These are phyloP conservation scores for Saturnia japonica DNA, from an alignment of 2,888 invertebrate species.

Conservation along the genomic window DNA sequence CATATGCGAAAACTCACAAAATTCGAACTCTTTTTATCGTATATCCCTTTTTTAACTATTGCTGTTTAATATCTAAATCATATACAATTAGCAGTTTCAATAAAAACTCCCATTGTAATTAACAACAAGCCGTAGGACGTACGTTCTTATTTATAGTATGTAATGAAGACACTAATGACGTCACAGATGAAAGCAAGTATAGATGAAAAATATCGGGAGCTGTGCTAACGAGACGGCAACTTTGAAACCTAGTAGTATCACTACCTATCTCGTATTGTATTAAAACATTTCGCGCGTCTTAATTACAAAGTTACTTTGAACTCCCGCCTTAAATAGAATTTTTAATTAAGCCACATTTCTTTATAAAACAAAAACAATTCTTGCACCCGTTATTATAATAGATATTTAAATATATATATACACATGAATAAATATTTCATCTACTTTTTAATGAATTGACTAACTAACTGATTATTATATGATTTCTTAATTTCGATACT, in stretches of 20 bases:
- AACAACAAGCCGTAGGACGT: slow-evolving; percentile 10
- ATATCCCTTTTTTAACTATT: background rate
- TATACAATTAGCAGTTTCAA: background rate
- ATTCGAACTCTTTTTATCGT: background rate
- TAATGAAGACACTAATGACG: slow-evolving; percentile 34
- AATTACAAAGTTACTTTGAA: slow-evolving; percentile 45
- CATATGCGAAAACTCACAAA: too few relatives aligned
- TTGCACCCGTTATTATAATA: background rate
- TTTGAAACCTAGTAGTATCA: slow-evolving; percentile 42
- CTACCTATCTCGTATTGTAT: slow-evolving; percentile 34
- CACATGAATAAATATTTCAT: slow-evolving; percentile 9
- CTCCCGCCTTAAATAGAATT: slow-evolving; percentile 38
- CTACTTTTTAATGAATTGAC: slow-evolving; percentile 3
- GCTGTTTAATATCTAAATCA: background rate
- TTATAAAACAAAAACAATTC: background rate
- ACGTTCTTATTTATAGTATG: slow-evolving; percentile 18
- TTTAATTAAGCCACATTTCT: slow-evolving; percentile 37
- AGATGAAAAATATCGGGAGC: slow-evolving; percentile 47
- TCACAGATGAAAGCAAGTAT: slow-evolving; percentile 32
- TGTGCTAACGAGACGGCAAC: slow-evolving; percentile 54
- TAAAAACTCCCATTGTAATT: slow-evolving; percentile 5
- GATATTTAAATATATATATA: background rate
- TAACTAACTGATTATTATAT: slow-evolving; percentile 6
- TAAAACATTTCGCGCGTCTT: slow-evolving; percentile 35
- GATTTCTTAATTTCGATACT: slow-evolving; percentile 35